phyloP scores from a whole-genome alignment of 2,113 vertebrate genomes.

The Sceloporus tristichus region DNA sequence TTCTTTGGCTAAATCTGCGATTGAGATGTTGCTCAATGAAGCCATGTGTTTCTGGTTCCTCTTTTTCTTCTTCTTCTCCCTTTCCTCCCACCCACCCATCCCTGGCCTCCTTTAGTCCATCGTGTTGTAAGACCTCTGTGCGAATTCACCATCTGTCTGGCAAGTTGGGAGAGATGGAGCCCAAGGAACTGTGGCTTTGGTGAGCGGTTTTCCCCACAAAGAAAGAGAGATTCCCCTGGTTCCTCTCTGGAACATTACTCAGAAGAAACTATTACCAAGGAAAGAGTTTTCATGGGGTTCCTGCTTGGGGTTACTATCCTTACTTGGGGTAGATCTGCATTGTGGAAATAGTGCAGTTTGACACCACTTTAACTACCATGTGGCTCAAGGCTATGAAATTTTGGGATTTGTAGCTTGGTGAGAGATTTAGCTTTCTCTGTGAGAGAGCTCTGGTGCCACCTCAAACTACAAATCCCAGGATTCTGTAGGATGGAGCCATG shows the following conservation, averaged over 20 bases:
- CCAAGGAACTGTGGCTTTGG: neutral
- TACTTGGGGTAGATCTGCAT: no score
- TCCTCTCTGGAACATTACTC: neutral
- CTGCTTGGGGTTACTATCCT: neutral
- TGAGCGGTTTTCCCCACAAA: neutral
- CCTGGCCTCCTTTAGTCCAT: neutral
- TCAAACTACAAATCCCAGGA: no score
- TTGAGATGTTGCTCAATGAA: slow-evolving; percentile 70
- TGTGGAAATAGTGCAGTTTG: no score
- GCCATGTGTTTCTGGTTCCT: slow-evolving; percentile 56
- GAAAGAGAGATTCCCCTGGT: neutral
- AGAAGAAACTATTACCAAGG: fast-evolving
- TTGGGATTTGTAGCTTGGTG: no score
- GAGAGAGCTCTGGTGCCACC: no score
- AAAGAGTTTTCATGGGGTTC: fast-evolving
- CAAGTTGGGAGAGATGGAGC: neutral
- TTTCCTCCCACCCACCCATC: no score
- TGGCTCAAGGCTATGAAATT: no score
- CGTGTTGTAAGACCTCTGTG: slow-evolving; percentile 1
- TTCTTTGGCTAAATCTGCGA: slow-evolving; percentile 45
- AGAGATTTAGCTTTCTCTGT: no score
- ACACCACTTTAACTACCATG: no score
- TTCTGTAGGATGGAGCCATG: no score
- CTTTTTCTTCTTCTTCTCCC: neutral
- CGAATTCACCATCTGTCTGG: slow-evolving; percentile 18